Conservation (phyloP, 92 coral and sea anemone genomes). For the Pocillopora grandis region DNA sequence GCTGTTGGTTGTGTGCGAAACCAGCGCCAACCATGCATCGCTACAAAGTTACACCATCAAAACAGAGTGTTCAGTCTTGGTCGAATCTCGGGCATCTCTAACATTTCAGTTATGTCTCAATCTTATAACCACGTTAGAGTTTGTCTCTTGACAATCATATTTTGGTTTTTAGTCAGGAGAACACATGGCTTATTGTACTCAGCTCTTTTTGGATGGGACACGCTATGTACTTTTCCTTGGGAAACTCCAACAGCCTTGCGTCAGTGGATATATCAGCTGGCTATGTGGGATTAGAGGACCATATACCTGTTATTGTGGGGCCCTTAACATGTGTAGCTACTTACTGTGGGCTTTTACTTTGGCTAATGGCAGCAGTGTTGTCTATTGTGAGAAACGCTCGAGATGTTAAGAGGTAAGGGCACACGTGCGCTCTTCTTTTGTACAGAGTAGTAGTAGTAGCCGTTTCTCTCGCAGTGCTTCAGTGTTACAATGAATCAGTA, state of each 20-base stretch:
- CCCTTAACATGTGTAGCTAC: conserved; percentile 69
- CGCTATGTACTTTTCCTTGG: conserved; percentile 81
- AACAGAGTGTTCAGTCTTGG: too few species aligned
- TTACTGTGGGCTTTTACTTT: conserved; percentile 84
- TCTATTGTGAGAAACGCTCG: conserved; percentile 49
- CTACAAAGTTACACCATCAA: too few species aligned
- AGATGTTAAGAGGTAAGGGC: conserved; percentile 31
- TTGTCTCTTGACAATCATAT: background rate
- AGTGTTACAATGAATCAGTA: too few species aligned
- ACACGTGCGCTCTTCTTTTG: too few species aligned
- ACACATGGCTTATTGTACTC: conserved; percentile 15
- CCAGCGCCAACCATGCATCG: too few species aligned
- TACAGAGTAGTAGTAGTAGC: too few species aligned
- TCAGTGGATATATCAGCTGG: conserved; percentile 94
- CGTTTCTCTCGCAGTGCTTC: too few species aligned
- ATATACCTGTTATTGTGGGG: conserved; percentile 61
- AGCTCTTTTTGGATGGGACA: conserved; percentile 83
- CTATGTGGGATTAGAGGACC: conserved; percentile 84
- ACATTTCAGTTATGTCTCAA: background rate
- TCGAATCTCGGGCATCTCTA: too few species aligned
- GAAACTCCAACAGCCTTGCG: conserved; percentile 94
- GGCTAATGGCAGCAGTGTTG: conserved; percentile 76
- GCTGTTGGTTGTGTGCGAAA: too few species aligned
- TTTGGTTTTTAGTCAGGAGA: conserved; percentile 17
- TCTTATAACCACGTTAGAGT: background rate